Evolutionary conservation across 2,888 invertebrate genomes (phyloP).

Genomic region (Tinea pellionella): DNA sequence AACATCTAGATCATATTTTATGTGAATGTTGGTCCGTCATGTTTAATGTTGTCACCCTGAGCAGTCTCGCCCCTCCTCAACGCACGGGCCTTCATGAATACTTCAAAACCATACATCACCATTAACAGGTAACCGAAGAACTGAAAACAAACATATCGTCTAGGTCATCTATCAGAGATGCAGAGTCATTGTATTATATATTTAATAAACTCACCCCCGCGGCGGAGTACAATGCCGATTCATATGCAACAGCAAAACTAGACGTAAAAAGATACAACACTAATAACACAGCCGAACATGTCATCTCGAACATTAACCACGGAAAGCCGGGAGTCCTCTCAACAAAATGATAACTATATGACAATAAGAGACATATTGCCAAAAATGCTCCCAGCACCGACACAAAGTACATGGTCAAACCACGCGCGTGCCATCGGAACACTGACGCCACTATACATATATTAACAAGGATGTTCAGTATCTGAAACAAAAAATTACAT

Average conservation of each 20-base stretch:
- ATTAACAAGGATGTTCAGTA: conserved; percentile 79
- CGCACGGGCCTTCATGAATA: conserved; percentile 79
- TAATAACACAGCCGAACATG: conserved; percentile 76
- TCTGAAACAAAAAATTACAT: conserved; percentile 53
- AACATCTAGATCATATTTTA: too few species aligned
- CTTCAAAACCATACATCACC: conserved; percentile 83
- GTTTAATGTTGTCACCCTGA: conserved; percentile 73
- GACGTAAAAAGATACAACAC: conserved; percentile 81
- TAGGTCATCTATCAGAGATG: too few species aligned
- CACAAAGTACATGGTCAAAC: conserved; percentile 81
- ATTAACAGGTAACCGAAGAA: conserved; percentile 89
- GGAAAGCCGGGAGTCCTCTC: conserved; percentile 86
- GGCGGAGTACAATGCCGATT: conserved; percentile 72
- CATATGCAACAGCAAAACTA: conserved; percentile 75
- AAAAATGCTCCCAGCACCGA: conserved; percentile 84
- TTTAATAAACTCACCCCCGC: conserved; percentile 72
- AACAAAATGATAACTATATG: conserved; percentile 83
- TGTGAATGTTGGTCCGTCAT: conserved; percentile 42
- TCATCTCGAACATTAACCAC: conserved; percentile 86
- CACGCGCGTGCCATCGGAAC: conserved; percentile 71
- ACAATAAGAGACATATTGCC: conserved; percentile 74
- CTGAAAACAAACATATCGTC: conserved; percentile 60
- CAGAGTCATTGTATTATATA: too few species aligned
- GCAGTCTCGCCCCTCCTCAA: conserved; percentile 75
- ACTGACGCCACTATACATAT: conserved; percentile 79